Percentiles rank a stretch among this genome's conserved stretches.
phyloP scores from a whole-genome alignment of 2,888 invertebrate genomes.

The Acleris laterana region DNA sequence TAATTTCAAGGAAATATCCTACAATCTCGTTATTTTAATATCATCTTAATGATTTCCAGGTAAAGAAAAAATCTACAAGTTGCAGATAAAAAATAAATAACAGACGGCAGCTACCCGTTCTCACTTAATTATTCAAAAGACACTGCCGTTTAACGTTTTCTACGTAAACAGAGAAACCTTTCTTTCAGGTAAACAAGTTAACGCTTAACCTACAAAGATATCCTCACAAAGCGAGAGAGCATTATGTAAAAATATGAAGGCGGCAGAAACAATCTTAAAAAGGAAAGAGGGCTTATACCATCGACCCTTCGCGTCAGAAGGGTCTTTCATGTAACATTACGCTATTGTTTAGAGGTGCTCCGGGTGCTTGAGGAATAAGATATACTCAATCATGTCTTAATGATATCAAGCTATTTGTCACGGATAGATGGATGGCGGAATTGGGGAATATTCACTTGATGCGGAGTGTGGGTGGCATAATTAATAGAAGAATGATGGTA shows the following conservation, averaged over 20 bases:
- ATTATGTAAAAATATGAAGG: constrained; percentile 24
- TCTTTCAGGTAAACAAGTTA: constrained; percentile 16
- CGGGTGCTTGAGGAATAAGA: constrained; percentile 33
- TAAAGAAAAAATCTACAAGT: too few relatives aligned
- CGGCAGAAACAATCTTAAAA: constrained; percentile 21
- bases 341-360: constrained; percentile 22
- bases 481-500: neutral
- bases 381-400: constrained; percentile 35
- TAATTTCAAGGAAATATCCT: too few relatives aligned
- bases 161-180: neutral
- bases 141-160: too few relatives aligned
- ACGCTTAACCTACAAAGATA: constrained; percentile 22
- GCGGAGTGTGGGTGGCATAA: constrained; percentile 1
- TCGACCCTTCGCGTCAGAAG: constrained; percentile 13
- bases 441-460: constrained; percentile 6
- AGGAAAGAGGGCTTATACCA: constrained; percentile 26
- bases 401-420: constrained; percentile 31
- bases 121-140: too few relatives aligned
- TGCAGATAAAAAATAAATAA: too few relatives aligned
- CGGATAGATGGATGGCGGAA: constrained; percentile 12
- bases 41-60: too few relatives aligned
- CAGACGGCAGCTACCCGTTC: too few relatives aligned
- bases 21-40: too few relatives aligned
- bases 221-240: constrained; percentile 15
- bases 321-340: constrained; percentile 28